A percentile compares a stretch with the other conserved stretches of the same genome.
Conservation (phyloP, 2,888 invertebrate species). For the Gisinianus flammeolus region DNA sequence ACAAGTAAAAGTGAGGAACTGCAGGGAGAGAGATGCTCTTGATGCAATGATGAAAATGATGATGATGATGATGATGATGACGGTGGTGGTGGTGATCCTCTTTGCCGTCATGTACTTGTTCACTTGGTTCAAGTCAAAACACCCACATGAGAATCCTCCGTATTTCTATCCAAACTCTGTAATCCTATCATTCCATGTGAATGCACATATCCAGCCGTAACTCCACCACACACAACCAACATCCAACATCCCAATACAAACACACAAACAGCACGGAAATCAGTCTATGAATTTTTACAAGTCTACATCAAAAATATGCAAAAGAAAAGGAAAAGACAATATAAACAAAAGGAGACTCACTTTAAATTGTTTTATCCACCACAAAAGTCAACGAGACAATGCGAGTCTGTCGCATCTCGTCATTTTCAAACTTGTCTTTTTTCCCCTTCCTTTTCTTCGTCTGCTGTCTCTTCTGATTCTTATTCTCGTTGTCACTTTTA, state of each 20-base stretch:
- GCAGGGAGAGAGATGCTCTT: background rate
- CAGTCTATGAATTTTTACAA: too few species aligned
- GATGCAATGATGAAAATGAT: background rate
- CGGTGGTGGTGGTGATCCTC: background rate
- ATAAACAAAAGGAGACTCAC: background rate
- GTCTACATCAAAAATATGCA: background rate
- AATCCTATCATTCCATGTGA: background rate
- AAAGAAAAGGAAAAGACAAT: background rate
- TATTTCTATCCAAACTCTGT: background rate
- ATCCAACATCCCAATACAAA: background rate
- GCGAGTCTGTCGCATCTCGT: background rate
- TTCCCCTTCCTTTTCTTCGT: background rate
- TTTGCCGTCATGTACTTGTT: background rate
- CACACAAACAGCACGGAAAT: too few species aligned
- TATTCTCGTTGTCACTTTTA: too few species aligned
- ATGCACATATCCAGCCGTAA: background rate
- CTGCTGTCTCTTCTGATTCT: too few species aligned
- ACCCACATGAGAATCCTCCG: conserved; percentile 1
- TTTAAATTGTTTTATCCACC: too few species aligned
- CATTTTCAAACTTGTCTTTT: background rate
- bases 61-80: background rate
- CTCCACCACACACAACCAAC: background rate
- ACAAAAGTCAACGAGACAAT: background rate
- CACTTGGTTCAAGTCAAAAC: conserved; percentile 8
- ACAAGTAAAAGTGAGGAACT: background rate